These are phyloP conservation scores for Enhydra lutris DNA, from an alignment of 2,113 vertebrate genomes.

Conservation along the genomic window DNA sequence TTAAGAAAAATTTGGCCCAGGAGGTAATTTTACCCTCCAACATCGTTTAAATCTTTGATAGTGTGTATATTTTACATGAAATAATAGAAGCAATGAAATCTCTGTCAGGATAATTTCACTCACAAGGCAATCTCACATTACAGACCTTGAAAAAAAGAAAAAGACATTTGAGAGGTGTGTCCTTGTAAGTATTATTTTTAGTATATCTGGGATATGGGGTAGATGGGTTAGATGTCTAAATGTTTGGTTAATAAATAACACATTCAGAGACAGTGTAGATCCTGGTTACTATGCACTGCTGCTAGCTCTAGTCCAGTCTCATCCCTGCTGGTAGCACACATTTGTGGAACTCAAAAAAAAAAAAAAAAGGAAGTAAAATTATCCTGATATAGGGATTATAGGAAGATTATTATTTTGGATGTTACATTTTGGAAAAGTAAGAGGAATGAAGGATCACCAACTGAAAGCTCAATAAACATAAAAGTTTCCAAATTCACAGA, in stretches of 20 bases:
- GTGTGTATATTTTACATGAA: neutral
- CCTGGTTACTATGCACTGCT: neutral
- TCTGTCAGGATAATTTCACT: neutral
- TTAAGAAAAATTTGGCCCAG: neutral
- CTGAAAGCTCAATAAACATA: neutral
- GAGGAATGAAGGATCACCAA: neutral
- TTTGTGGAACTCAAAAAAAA: neutral
- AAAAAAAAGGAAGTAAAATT: neutral
- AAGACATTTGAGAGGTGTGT: neutral
- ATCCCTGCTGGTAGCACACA: neutral
- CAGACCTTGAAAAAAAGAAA: neutral
- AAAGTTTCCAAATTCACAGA: neutral
- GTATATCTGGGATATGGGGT: fast-evolving
- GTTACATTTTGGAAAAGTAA: neutral
- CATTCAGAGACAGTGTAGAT: neutral
- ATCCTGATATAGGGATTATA: neutral
- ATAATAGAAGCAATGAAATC: neutral
- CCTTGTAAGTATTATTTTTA: neutral
- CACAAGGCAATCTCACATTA: neutral
- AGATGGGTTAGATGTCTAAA: neutral
- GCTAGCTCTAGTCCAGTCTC: neutral
- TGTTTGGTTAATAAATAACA: neutral
- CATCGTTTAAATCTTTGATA: neutral
- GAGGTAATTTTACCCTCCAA: neutral
- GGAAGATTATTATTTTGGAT: neutral